These are phyloP conservation scores for Chrysolina haemoptera DNA, from an alignment of 2,888 invertebrate genomes.

Conservation along the genomic window DNA sequence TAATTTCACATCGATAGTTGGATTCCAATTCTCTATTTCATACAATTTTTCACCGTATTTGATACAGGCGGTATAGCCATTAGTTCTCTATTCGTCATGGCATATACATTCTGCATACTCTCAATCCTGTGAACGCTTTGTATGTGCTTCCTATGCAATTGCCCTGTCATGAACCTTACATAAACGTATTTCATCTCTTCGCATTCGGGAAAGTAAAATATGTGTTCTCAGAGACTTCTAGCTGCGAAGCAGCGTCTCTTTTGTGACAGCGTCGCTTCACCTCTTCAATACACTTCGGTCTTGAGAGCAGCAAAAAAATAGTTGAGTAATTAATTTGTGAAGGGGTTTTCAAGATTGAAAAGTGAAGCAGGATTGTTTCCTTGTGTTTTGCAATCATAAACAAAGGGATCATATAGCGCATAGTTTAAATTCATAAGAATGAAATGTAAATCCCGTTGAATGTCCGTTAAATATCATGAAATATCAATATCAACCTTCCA, in stretches of 20 bases:
- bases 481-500: no score
- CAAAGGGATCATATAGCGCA: no score
- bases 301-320: background rate
- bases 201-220: constrained; percentile 10
- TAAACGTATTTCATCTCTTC: constrained; percentile 9
- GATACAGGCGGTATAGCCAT: background rate
- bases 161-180: constrained; percentile 15
- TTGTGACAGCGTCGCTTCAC: background rate
- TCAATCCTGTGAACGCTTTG: background rate
- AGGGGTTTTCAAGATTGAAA: background rate
- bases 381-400: background rate
- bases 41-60: background rate
- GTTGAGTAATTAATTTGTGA: background rate
- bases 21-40: no score
- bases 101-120: background rate
- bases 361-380: background rate
- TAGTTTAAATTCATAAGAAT: no score
- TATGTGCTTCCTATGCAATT: constrained; percentile 1
- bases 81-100: background rate
- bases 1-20: no score
- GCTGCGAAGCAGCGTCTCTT: background rate
- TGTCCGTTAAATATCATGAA: no score
- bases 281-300: constrained; percentile 4
- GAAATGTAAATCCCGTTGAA: no score
- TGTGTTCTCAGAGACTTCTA: constrained; percentile 6